Evolutionary conservation across 53 echinoderm and acorn worm genomes (phyloP).

Genomic region (Patiria pectinifera): DNA sequence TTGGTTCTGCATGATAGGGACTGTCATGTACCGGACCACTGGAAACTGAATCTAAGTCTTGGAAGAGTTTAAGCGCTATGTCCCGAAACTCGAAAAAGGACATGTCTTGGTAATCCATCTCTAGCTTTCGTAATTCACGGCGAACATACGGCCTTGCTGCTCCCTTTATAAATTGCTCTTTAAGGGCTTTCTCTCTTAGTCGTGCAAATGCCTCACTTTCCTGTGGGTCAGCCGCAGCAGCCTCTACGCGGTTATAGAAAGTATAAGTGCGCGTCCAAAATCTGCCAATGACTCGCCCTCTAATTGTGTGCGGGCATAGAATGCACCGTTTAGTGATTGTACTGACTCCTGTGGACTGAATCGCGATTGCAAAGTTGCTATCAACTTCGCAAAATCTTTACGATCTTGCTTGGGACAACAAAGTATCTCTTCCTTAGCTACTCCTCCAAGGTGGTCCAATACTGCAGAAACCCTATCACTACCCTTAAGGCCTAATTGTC

Average conservation of each 20-base stretch:
- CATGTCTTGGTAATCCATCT: background rate
- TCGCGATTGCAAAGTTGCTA: background rate
- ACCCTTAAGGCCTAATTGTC: no score
- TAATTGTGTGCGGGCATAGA: background rate
- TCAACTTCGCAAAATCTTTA: background rate
- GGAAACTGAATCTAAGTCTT: background rate
- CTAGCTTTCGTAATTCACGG: background rate
- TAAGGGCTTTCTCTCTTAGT: conserved; percentile 10
- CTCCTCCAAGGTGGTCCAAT: background rate
- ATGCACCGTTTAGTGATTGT: background rate
- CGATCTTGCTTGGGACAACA: background rate
- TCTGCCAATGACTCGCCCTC: conserved; percentile 9
- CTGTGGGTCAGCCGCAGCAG: conserved; percentile 7
- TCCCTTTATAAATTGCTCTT: conserved; percentile 21
- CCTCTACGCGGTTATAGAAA: conserved; percentile 25
- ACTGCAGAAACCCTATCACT: no score
- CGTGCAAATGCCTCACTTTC: background rate
- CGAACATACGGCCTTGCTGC: conserved; percentile 1
- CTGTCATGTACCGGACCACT: background rate
- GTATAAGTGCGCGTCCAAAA: background rate
- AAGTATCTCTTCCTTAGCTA: conserved; percentile 14
- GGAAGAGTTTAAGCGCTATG: background rate
- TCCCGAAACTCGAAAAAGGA: conserved; percentile 28
- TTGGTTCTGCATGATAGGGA: no score
- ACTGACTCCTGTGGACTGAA: conserved; percentile 10